A percentile compares a stretch with the other conserved stretches of the same genome.
Conservation (phyloP, 1,140 invertebrate genomes). For the Chironomus tepperi region DNA sequence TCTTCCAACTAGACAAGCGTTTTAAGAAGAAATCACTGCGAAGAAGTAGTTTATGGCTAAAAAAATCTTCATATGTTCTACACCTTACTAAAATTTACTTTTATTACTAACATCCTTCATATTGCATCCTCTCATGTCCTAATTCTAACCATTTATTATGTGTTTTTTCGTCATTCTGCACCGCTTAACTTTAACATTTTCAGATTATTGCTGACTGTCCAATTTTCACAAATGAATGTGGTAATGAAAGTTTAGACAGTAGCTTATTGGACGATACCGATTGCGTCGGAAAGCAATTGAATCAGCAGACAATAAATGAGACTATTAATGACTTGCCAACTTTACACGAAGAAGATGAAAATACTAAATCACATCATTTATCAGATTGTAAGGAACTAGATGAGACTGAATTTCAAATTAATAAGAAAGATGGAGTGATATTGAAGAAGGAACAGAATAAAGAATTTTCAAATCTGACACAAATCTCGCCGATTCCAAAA, state of each 20-base stretch:
- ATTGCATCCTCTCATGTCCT: background rate
- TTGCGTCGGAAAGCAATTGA: background rate
- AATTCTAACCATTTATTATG: background rate
- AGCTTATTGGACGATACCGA: background rate
- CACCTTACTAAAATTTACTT: background rate
- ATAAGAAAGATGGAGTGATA: background rate
- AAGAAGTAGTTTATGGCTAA: background rate
- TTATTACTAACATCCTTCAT: background rate
- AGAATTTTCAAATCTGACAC: background rate
- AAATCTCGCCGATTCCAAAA: background rate
- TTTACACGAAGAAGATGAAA: background rate
- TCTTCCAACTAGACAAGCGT: background rate
- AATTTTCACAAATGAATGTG: background rate
- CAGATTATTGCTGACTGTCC: background rate
- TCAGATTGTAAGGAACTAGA: constrained; percentile 2
- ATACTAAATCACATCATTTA: constrained; percentile 3
- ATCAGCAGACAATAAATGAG: background rate
- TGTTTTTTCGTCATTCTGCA: background rate
- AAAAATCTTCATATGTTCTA: background rate
- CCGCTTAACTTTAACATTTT: background rate
- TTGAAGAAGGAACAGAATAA: background rate
- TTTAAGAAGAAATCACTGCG: background rate
- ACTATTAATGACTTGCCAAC: background rate
- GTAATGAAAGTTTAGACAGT: background rate
- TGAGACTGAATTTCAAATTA: background rate